phyloP scores from a whole-genome alignment of 2,888 invertebrate species.

The Brenthis daphne region DNA sequence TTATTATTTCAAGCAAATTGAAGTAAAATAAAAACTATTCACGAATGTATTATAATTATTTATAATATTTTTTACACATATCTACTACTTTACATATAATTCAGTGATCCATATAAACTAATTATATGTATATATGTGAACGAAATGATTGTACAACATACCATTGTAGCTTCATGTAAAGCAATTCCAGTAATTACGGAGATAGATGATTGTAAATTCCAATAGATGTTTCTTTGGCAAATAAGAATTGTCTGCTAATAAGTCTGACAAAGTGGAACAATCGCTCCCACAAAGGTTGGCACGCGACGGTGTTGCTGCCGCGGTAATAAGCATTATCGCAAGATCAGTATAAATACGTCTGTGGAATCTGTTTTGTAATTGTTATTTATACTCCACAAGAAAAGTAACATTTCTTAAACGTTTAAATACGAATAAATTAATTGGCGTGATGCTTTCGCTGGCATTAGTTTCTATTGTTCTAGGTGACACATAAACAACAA shows the following conservation, averaged over 20 bases:
- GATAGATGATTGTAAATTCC: slow-evolving; percentile 7
- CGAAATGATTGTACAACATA: no score
- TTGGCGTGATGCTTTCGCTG: slow-evolving; percentile 19
- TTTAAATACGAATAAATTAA: slow-evolving; percentile 17
- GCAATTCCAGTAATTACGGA: neutral
- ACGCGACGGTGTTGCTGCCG: slow-evolving; percentile 39
- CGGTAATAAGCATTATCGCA: slow-evolving; percentile 35
- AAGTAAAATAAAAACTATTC: no score
- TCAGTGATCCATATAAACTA: no score
- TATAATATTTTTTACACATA: no score
- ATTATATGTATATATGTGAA: no score
- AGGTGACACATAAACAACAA: neutral
- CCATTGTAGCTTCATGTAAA: neutral
- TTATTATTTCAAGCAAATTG: no score
- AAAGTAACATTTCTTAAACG: slow-evolving; percentile 27
- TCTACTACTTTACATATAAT: no score
- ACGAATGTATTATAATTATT: no score
- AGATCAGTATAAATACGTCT: slow-evolving; percentile 33
- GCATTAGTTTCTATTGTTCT: neutral
- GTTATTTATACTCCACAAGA: slow-evolving; percentile 25
- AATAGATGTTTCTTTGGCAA: slow-evolving; percentile 11
- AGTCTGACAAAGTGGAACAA: slow-evolving; percentile 30
- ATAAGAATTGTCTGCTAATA: slow-evolving; percentile 22
- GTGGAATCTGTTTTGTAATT: slow-evolving; percentile 35
- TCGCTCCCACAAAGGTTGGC: slow-evolving; percentile 45